These are phyloP conservation scores for Orchesellides sinensis DNA, from an alignment of 2,888 invertebrate genomes.

Conservation along the genomic window DNA sequence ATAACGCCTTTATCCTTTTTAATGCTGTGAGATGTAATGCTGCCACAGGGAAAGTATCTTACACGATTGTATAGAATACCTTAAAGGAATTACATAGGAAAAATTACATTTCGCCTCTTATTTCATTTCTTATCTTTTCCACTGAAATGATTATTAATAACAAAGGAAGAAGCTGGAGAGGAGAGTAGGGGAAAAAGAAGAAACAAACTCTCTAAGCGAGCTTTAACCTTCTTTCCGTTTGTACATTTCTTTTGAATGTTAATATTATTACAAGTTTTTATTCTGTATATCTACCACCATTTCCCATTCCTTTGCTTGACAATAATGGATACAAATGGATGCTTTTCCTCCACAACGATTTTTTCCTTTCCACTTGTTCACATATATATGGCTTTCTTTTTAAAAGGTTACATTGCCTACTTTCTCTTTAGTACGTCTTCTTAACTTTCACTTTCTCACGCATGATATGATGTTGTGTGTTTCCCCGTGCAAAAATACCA, in stretches of 20 bases:
- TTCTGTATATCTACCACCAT: conserved; percentile 12
- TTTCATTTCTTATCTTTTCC: conserved; percentile 65
- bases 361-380: not conserved
- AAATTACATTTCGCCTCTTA: conserved; percentile 38
- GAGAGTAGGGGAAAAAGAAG: not conserved
- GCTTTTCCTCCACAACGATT: conserved; percentile 20
- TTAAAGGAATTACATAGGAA: no score
- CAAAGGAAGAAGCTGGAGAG: conserved; percentile 19
- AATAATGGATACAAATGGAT: conserved; percentile 66
- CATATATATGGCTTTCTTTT: not conserved
- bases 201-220: conserved; percentile 24
- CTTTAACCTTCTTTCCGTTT: no score
- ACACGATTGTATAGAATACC: no score
- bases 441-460: no score
- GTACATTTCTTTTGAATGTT: no score
- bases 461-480: not conserved
- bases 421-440: no score
- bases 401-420: not conserved
- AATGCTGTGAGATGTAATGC: no score
- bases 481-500: not conserved
- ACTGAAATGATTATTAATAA: conserved; percentile 71
- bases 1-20: not conserved
- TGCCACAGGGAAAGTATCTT: no score
- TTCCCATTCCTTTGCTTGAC: conserved; percentile 44
- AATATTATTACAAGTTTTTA: conserved; percentile 34